Conservation (phyloP, 2,113 vertebrate genomes). For the Eublepharis macularius region DNA sequence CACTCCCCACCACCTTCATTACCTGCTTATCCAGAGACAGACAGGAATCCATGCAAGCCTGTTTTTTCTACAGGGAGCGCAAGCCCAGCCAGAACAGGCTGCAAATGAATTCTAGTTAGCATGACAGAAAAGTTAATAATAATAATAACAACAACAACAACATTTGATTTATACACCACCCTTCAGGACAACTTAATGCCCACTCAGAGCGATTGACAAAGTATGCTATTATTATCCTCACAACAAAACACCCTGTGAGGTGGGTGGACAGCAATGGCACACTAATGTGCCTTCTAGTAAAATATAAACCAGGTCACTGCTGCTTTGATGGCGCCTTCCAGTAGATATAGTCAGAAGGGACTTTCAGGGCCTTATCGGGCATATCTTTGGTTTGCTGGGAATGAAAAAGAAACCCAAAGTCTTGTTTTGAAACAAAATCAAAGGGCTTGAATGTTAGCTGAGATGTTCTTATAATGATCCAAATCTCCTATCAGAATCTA, state of each 20-base stretch:
- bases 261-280: not conserved
- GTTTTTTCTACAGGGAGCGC: no score
- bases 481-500: not conserved
- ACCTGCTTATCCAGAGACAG: no score
- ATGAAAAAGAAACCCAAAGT: not conserved
- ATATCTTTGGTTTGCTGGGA: conserved; percentile 1
- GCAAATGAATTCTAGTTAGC: not conserved
- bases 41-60: no score
- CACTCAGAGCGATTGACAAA: no score
- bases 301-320: not conserved
- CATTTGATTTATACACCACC: no score
- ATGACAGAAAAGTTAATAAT: not conserved
- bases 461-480: not conserved
- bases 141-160: no score
- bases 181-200: no score
- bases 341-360: not conserved
- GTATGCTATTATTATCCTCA: no score
- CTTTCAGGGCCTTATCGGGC: not conserved
- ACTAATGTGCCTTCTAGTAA: not conserved
- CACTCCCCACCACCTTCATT: no score
- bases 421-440: not conserved
- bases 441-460: not conserved
- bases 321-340: not conserved
- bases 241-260: no score
- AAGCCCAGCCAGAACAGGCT: no score